Evolutionary conservation across 2,113 vertebrate species (phyloP).

Genomic region (Calyptommatus sinebrachiatus): DNA sequence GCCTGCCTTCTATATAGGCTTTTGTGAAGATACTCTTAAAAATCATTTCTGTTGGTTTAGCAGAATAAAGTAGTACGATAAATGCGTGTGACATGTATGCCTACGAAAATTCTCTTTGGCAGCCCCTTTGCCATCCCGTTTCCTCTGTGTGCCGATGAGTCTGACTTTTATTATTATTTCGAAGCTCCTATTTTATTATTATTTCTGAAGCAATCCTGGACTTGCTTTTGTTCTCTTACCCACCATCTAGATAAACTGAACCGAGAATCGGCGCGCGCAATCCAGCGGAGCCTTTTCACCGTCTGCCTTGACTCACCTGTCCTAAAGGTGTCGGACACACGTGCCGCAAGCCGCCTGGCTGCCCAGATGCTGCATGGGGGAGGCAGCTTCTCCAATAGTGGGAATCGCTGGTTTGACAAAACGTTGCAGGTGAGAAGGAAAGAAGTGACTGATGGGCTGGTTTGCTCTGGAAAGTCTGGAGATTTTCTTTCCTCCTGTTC

Average conservation of each 20-base stretch:
- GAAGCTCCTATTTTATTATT: too few species aligned
- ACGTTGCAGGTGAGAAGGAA: conserved; percentile 75
- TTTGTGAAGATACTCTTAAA: too few species aligned
- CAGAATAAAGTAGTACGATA: too few species aligned
- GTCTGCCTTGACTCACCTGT: conserved; percentile 82
- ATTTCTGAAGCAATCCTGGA: background rate
- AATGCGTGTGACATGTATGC: too few species aligned
- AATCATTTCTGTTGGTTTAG: too few species aligned
- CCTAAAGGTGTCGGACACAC: conserved; percentile 81
- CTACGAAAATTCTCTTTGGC: too few species aligned
- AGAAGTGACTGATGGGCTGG: background rate
- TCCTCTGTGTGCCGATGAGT: too few species aligned
- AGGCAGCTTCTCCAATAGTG: conserved; percentile 83
- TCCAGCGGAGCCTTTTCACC: conserved; percentile 80
- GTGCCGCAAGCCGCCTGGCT: conserved; percentile 74
- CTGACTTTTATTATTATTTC: too few species aligned
- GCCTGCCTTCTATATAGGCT: too few species aligned
- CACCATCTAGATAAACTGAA: conserved; percentile 74
- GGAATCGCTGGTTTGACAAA: conserved; percentile 88
- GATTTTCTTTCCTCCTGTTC: background rate
- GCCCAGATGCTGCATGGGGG: conserved; percentile 83
- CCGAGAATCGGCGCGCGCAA: conserved; percentile 78
- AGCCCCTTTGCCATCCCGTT: too few species aligned
- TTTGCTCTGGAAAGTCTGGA: background rate
- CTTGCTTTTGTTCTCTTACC: background rate